Evolutionary conservation across 2,113 vertebrate species (phyloP).

Genomic region (Microtus oregoni): DNA sequence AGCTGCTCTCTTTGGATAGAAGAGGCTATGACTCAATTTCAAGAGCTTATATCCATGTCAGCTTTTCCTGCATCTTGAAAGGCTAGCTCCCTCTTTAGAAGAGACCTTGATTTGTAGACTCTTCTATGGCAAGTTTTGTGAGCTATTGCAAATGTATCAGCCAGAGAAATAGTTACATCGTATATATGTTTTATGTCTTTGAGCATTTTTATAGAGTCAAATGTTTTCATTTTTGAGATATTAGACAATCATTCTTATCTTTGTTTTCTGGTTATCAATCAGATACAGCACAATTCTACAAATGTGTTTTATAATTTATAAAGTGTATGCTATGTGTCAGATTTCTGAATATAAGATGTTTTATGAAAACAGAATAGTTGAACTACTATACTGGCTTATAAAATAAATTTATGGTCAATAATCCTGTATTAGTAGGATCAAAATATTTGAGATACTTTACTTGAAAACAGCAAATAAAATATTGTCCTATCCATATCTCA

Average conservation of each 20-base stretch:
- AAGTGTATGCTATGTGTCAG: not conserved
- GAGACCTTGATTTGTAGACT: conserved; percentile 60
- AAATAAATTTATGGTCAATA: conserved; percentile 36
- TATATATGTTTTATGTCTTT: conserved; percentile 39
- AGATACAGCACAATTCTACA: not conserved
- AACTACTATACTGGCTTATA: conserved; percentile 1
- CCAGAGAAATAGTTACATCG: conserved; percentile 17
- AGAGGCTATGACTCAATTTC: conserved; percentile 70
- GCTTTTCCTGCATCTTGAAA: conserved; percentile 61
- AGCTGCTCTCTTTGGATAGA: conserved; percentile 72
- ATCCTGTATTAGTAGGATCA: not conserved
- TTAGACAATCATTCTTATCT: conserved; percentile 40
- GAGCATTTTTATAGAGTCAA: conserved; percentile 36
- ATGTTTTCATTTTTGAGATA: conserved; percentile 53
- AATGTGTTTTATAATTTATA: conserved; percentile 55
- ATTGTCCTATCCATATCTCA: not conserved
- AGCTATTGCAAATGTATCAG: conserved; percentile 51
- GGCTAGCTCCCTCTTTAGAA: conserved; percentile 32
- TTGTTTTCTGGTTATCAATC: conserved; percentile 43
- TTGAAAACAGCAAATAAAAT: conserved; percentile 31
- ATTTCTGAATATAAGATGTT: conserved; percentile 13
- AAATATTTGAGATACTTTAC: not conserved
- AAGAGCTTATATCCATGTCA: conserved; percentile 63
- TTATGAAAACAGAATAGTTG: not conserved
- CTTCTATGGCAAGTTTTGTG: not conserved